Evolutionary conservation across 2,888 invertebrate genomes (phyloP), one percentile per base, ranked within the genome.

Genomic region (Chrysodeixis includens): DNA sequence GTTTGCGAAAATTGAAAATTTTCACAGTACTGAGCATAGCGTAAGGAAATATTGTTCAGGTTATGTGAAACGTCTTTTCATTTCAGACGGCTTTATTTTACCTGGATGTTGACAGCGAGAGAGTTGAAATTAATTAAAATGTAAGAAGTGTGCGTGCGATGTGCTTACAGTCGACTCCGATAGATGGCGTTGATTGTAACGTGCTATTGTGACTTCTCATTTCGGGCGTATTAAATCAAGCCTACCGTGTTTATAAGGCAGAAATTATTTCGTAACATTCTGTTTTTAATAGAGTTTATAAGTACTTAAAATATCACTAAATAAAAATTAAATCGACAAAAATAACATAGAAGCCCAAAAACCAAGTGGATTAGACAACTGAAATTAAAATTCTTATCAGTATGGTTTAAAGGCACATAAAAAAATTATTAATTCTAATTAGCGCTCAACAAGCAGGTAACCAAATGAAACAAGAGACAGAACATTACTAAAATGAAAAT

Each of bases 1-100:
- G 86, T 86, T 83, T 81, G 80, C 70, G 82, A 76, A 83, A 86
- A 87, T 87, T 87, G 85, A 85, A 86, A 84, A 81, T 86, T 86
- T 87, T 83, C 84, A 81, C 82, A 74, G 79, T 61, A 69, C 73
- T 76, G 76, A 79, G 79, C 75, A 78, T 79, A 81, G 74, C 76
- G 76, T 76, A 73, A 80, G 83, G 83, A 85, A 84, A 86, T 82
- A 82, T 82, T 83, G 77, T 76, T 83, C 83, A 76, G 80, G 76
- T 83, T 81, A 69, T 71, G 74, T 74, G 76, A 74, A 78, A 83
- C 71, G 72, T 71, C 76, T 79, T 80, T 81, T 81, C 74, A 83
- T 78, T 79, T 72, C 6, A 32, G 68, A 72, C 53, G 59, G 66
- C 66, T 74, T 71, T 81, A 79, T 80, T 72, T 66, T 57, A 74